Evolutionary conservation across 2,797 vertebrate genomes (phyloP).

Genomic region (Enteromius mattozi): DNA sequence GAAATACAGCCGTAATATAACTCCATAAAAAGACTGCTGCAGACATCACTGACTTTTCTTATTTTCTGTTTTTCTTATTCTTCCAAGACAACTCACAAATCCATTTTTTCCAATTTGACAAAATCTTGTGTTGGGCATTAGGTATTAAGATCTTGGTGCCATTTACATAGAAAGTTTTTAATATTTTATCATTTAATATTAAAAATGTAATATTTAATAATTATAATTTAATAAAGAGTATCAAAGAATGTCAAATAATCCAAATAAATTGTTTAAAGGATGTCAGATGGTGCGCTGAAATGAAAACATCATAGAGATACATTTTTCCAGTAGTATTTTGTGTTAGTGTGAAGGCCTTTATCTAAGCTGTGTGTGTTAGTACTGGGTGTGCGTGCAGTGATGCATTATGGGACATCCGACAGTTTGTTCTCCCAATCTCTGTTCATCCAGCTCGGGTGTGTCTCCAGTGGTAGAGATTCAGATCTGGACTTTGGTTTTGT

Average conservation of each 20-base stretch:
- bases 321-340: neutral
- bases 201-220: no score
- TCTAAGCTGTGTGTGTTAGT: slow-evolving; percentile 41
- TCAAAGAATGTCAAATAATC: neutral
- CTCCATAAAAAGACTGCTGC: neutral
- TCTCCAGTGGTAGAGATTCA: slow-evolving; percentile 72
- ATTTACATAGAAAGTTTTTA: neutral
- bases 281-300: neutral
- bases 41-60: neutral
- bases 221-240: neutral
- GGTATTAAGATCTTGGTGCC: neutral
- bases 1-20: neutral
- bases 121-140: neutral
- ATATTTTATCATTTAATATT: no score
- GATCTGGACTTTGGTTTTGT: slow-evolving; percentile 46
- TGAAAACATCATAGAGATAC: neutral
- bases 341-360: slow-evolving; percentile 15
- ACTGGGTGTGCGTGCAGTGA: slow-evolving; percentile 63
- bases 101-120: neutral
- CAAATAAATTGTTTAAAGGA: neutral
- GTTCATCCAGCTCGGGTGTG: slow-evolving; percentile 61
- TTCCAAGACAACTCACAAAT: neutral
- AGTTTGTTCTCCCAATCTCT: slow-evolving; percentile 61
- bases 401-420: slow-evolving; percentile 52
- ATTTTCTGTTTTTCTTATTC: neutral